A percentile compares a stretch with the other conserved stretches of the same genome.
Evolutionary conservation across 2,888 invertebrate genomes (phyloP).

Genomic region (Heliconius ethilla): DNA sequence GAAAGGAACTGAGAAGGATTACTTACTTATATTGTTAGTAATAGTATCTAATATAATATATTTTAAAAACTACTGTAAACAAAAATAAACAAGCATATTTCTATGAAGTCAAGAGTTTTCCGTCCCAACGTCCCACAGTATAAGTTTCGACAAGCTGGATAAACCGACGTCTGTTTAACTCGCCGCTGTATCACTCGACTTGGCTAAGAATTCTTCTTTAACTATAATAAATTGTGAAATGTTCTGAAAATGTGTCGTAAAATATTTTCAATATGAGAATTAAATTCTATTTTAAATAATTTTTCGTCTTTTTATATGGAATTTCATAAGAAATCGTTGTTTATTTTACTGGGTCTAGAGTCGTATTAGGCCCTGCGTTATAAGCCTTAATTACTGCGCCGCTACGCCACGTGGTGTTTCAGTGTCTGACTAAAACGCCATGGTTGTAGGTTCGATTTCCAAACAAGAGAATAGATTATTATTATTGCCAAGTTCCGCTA

Average conservation of each 20-base stretch:
- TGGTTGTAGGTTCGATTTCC: no score
- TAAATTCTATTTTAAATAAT: not conserved
- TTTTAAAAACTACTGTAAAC: not conserved
- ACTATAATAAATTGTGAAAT: constrained; percentile 14
- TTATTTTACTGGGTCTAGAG: no score
- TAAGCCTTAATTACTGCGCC: no score
- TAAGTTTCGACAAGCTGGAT: constrained; percentile 45
- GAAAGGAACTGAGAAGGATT: no score
- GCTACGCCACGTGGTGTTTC: no score
- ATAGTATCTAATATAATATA: not conserved
- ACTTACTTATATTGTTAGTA: no score
- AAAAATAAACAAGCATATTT: not conserved
- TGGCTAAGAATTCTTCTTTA: constrained; percentile 9
- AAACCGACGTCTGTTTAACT: constrained; percentile 40
- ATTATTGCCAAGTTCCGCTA: no score
- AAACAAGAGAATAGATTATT: no score
- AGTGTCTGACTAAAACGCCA: no score
- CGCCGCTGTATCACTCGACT: constrained; percentile 31
- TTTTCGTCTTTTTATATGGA: not conserved
- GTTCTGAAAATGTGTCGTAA: not conserved
- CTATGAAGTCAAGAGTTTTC: not conserved
- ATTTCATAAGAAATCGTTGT: not conserved
- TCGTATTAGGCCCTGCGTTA: no score
- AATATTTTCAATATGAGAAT: not conserved
- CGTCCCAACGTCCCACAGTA: constrained; percentile 37